Percentiles rank a stretch among this genome's conserved stretches.
Evolutionary conservation across 2,888 invertebrate species (phyloP).

Genomic region (Lepidochrysops patricia): DNA sequence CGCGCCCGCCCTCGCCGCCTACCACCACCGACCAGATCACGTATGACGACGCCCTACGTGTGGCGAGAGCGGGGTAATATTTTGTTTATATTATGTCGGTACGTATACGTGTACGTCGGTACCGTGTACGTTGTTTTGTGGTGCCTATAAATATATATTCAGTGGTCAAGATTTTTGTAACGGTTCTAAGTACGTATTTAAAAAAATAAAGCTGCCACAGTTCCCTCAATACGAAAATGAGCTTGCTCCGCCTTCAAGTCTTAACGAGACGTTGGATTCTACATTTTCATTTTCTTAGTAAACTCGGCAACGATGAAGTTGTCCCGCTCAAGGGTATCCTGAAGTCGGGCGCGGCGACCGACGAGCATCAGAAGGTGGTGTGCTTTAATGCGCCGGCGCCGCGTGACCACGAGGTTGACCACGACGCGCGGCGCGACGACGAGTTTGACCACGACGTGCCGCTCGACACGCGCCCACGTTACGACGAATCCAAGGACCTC

Average conservation of each 20-base stretch:
- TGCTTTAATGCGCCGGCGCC: slow-evolving; percentile 63
- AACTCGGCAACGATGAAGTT: slow-evolving; percentile 48
- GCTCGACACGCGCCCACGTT: slow-evolving; percentile 50
- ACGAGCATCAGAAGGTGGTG: slow-evolving; percentile 65
- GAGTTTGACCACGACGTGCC: slow-evolving; percentile 34
- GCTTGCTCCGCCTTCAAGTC: too few species aligned
- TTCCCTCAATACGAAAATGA: too few species aligned
- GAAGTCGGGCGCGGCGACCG: slow-evolving; percentile 51
- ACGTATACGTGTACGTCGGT: too few species aligned
- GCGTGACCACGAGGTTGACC: slow-evolving; percentile 34
- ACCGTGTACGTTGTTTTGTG: too few species aligned
- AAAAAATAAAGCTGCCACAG: too few species aligned
- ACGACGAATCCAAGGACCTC: slow-evolving; percentile 44
- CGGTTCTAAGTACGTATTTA: too few species aligned
- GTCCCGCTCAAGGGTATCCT: slow-evolving; percentile 59
- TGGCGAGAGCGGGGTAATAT: slow-evolving; percentile 40
- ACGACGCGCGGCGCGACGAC: too few species aligned
- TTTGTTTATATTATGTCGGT: background rate
- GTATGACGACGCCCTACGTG: slow-evolving; percentile 52
- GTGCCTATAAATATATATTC: too few species aligned
- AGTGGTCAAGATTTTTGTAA: too few species aligned
- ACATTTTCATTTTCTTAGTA: slow-evolving; percentile 31
- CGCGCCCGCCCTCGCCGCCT: slow-evolving; percentile 49
- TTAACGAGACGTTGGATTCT: too few species aligned
- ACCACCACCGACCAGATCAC: slow-evolving; percentile 52